Base-by-base conservation (phyloP, 2,797 vertebrate species). In the Arnoldichthys spilopterus region DNA sequence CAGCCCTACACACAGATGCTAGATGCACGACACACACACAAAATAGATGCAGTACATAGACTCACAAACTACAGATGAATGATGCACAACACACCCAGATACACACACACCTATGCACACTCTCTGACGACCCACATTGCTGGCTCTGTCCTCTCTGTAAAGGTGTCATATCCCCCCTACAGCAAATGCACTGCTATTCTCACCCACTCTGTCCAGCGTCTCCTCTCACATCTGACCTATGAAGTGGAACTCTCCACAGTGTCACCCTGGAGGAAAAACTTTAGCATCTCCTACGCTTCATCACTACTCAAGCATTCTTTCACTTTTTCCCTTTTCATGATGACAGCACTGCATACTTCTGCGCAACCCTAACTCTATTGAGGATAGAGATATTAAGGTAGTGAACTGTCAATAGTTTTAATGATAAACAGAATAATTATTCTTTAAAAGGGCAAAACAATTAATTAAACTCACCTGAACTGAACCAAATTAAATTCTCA, bases 91-190 rank as follows among this genome's bases (percentile, higher is more conserved):
- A 59, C 56, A 59, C 56, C 3, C 24, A 28, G 26, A 59, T 15
- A 59, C 24, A 59, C 26, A 30, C 26, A 34, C 16, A 83, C 54
- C 24, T 22, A 56, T 11, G 12, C 54, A 24, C 54, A 56, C 32
- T 78, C 58, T 54, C n/a, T 22, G 20, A 43, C 16, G 30, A 20
- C 67, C 15, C 40, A 67, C 72, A 71, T 64, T 76, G 77, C 56
- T 62, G 82, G 67, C 81, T 67, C 76, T 73, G 79, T 82, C 74
- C 83, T 51, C 40, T 61, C n/a, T 62, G 6, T 62, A 34, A 30
- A 15, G 26, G 66, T 70, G 66, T 77, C 40, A 77, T 34, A 58
- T 49, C 58, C 54, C 54, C 3, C n/a, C 68, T 59, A 18, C 13
- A 54, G 68, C 67, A 34, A 32, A 62, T 16, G 8, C 59, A 56